phyloP scores from a whole-genome alignment of 2,113 vertebrate genomes.

The Chauna torquata region DNA sequence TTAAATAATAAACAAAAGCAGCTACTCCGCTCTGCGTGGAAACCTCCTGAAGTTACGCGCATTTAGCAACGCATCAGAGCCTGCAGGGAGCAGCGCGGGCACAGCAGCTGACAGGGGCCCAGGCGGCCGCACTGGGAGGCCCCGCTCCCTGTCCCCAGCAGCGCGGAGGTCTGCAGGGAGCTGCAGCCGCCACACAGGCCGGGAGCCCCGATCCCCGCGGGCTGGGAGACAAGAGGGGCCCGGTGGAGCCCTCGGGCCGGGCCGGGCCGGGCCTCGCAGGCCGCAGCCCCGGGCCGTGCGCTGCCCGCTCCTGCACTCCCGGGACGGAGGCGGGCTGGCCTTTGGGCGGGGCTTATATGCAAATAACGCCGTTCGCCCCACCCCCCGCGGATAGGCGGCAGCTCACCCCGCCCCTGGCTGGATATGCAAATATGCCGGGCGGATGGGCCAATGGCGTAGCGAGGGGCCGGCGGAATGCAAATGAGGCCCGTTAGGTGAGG shows the following conservation, averaged over 20 bases:
- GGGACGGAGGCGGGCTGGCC: too few species aligned
- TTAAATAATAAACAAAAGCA: rapidly evolving
- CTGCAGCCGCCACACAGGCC: neutral
- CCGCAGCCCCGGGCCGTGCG: too few species aligned
- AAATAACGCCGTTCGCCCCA: rapidly evolving
- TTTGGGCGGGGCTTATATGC: neutral
- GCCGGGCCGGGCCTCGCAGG: neutral
- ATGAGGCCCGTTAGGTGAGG: neutral
- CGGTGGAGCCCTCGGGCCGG: rapidly evolving
- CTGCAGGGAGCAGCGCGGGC: neutral
- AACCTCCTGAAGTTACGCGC: rapidly evolving
- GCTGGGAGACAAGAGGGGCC: too few species aligned
- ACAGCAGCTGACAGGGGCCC: neutral
- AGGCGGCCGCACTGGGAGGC: neutral
- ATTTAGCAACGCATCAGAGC: neutral
- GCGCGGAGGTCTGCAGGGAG: neutral
- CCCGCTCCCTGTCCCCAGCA: too few species aligned
- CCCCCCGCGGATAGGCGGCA: rapidly evolving
- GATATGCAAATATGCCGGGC: neutral
- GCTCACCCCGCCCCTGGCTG: rapidly evolving
- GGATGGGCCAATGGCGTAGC: neutral
- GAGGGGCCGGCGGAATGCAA: neutral
- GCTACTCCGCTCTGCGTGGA: rapidly evolving
- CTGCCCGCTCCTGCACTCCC: neutral
- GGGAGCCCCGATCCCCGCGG: neutral